These are phyloP conservation scores for Augiades crinisus DNA, from an alignment of 2,888 invertebrate species.

Conservation along the genomic window DNA sequence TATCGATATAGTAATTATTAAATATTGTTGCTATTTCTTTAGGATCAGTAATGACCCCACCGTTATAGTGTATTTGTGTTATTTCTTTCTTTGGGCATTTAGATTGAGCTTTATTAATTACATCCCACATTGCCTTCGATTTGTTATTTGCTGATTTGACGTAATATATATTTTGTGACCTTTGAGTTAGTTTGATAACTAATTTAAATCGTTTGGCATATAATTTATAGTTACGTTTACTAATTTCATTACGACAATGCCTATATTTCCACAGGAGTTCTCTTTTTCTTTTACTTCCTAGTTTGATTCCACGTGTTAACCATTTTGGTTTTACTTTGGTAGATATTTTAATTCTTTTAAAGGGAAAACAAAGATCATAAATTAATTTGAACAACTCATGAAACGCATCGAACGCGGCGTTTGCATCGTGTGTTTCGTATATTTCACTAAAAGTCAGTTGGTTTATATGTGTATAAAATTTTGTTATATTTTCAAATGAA, in stretches of 20 bases:
- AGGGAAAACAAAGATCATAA: not conserved
- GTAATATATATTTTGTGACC: not conserved
- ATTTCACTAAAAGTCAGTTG: not conserved
- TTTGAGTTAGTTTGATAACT: not conserved
- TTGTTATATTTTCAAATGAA: not conserved
- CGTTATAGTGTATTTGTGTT: not conserved
- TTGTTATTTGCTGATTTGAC: not conserved
- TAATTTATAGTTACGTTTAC: not conserved
- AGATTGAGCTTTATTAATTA: not conserved
- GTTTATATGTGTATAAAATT: not conserved
- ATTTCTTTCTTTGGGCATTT: not conserved
- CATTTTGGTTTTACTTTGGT: not conserved
- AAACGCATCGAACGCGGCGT: not conserved
- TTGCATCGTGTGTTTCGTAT: not conserved
- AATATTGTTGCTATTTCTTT: not conserved
- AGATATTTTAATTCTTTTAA: not conserved
- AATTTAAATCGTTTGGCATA: not conserved
- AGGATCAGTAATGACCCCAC: not conserved
- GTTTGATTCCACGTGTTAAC: not conserved
- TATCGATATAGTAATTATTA: not conserved
- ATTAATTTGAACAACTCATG: not conserved
- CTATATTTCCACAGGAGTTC: not conserved
- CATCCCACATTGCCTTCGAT: not conserved
- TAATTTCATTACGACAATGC: not conserved
- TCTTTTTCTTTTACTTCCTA: not conserved